phyloP scores from a whole-genome alignment of 2,113 vertebrate species.

The Leiothrix lutea region DNA sequence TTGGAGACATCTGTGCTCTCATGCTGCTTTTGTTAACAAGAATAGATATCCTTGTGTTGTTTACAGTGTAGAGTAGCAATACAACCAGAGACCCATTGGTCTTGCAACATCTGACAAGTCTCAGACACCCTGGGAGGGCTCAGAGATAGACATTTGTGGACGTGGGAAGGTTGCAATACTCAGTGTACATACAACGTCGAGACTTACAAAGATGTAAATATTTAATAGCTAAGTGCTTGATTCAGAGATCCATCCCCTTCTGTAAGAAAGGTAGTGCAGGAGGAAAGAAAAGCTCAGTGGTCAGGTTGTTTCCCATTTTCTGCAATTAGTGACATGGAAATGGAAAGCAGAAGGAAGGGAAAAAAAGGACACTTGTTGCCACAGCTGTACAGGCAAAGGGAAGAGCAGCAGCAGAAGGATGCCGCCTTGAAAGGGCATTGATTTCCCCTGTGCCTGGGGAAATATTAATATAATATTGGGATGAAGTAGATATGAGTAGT shows the following conservation, averaged over 20 bases:
- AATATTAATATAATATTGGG: neutral
- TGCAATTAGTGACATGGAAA: neutral
- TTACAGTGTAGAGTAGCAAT: neutral
- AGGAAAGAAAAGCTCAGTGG: neutral
- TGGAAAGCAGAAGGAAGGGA: neutral
- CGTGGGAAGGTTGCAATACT: neutral
- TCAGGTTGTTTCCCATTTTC: neutral
- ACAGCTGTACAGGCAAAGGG: neutral
- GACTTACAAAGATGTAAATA: neutral
- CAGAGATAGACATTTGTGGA: neutral
- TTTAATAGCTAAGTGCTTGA: neutral
- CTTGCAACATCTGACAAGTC: neutral
- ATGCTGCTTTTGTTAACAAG: neutral
- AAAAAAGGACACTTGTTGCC: neutral
- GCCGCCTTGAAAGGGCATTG: neutral
- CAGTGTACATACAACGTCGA: neutral
- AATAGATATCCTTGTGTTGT: neutral
- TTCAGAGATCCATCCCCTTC: neutral
- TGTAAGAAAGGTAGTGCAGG: neutral
- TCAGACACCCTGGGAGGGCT: neutral
- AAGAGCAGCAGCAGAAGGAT: neutral
- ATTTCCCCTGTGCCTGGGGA: neutral
- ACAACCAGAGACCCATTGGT: fast-evolving
- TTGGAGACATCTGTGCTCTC: neutral
- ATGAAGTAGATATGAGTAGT: neutral